A percentile compares a stretch with the other conserved stretches of the same genome.
Conservation (phyloP, 1,140 invertebrate species). For the Elymnias hypermnestra region DNA sequence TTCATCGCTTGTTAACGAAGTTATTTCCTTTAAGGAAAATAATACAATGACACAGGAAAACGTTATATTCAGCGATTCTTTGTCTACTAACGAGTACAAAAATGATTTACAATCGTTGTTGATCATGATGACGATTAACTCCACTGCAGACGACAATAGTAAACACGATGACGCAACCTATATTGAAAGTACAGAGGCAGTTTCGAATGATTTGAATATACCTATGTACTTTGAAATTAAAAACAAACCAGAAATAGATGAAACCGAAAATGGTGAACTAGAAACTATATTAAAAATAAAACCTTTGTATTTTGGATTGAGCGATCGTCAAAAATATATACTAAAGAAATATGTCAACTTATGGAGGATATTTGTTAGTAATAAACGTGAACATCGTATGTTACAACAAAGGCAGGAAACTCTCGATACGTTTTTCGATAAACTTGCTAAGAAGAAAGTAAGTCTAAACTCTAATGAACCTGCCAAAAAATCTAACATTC, state of each 20-base stretch:
- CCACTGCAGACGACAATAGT: slow-evolving; percentile 26
- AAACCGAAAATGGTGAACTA: slow-evolving; percentile 10
- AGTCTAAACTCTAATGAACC: slow-evolving; percentile 24
- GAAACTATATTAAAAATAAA: slow-evolving; percentile 31
- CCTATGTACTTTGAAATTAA: too few relatives aligned
- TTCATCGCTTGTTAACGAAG: too few relatives aligned
- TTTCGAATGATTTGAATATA: too few relatives aligned
- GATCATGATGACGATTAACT: slow-evolving; percentile 50
- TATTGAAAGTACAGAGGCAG: not conserved
- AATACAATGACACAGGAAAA: not conserved
- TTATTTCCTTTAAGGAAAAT: not conserved
- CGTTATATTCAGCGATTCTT: not conserved
- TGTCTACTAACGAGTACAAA: slow-evolving; percentile 11
- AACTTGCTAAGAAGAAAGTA: slow-evolving; percentile 49
- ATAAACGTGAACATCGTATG: slow-evolving; percentile 29
- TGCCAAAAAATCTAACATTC: slow-evolving; percentile 33
- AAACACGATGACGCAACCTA: slow-evolving; percentile 11
- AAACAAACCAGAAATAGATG: too few relatives aligned
- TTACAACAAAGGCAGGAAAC: slow-evolving; percentile 38
- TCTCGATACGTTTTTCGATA: slow-evolving; percentile 57
- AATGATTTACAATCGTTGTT: slow-evolving; percentile 49
- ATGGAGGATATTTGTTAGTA: slow-evolving; percentile 38
- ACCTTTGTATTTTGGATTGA: slow-evolving; percentile 30
- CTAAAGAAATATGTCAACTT: slow-evolving; percentile 42
- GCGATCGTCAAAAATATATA: slow-evolving; percentile 26